Evolutionary conservation across 2,888 invertebrate species (phyloP).

Genomic region (Drosophila stalkeri): DNA sequence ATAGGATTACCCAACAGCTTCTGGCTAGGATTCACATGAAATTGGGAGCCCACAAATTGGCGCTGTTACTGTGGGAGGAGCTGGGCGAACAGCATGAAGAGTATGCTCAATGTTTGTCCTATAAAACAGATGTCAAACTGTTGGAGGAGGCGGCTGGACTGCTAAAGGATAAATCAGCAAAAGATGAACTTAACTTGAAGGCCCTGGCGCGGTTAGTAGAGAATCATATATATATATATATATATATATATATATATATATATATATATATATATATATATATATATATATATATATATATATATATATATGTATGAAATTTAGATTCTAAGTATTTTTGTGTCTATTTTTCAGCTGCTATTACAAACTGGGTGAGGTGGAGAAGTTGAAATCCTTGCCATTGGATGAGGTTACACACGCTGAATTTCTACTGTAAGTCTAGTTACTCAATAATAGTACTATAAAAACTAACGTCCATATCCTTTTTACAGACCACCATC

Average conservation of each 20-base stretch:
- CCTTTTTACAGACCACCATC: conserved; percentile 79
- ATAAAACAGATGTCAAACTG: conserved; percentile 59
- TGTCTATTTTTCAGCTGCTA: conserved; percentile 71
- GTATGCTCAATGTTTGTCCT: conserved; percentile 77
- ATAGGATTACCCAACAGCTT: conserved; percentile 86
- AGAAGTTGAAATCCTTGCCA: conserved; percentile 55
- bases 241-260: not conserved
- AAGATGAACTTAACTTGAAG: conserved; percentile 43
- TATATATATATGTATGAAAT: not conserved
- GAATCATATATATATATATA: not conserved
- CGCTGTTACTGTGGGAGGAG: conserved; percentile 74
- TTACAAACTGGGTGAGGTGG: conserved; percentile 62
- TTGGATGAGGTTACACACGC: conserved; percentile 64
- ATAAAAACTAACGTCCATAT: not conserved
- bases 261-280: not conserved
- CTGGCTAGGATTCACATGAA: conserved; percentile 85
- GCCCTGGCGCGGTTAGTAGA: conserved; percentile 73
- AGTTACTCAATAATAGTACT: not conserved
- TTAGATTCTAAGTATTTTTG: not conserved
- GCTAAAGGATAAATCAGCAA: conserved; percentile 71
- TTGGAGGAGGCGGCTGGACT: conserved; percentile 86
- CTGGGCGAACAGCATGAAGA: conserved; percentile 51
- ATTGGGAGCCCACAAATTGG: conserved; percentile 86
- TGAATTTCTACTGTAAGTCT: conserved; percentile 76
- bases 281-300: not conserved